phyloP scores from a whole-genome alignment of 1,140 invertebrate genomes.

The Tenebrio molitor region DNA sequence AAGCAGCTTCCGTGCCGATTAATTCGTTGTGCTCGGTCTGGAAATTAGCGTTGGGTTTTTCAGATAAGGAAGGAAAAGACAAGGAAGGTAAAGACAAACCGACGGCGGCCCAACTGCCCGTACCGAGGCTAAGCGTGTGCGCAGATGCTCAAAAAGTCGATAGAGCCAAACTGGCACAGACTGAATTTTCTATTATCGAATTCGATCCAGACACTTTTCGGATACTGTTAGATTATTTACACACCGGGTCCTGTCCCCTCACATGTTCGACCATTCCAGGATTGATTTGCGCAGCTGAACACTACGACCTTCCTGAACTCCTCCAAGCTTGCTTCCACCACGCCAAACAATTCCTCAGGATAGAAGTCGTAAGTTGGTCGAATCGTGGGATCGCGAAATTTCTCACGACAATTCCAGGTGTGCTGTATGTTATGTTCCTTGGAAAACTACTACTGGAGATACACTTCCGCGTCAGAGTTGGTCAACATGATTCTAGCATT shows the following conservation, averaged over 20 bases:
- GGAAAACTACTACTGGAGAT: conserved; percentile 96
- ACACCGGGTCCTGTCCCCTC: conserved; percentile 91
- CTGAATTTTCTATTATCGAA: conserved; percentile 96
- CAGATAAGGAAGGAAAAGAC: conserved; percentile 77
- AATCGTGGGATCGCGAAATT: conserved; percentile 5
- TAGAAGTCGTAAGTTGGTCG: conserved; percentile 81
- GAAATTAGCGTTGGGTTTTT: conserved; percentile 45
- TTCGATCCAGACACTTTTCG: conserved; percentile 95
- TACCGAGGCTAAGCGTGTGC: conserved; percentile 91
- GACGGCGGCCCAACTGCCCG: conserved; percentile 78
- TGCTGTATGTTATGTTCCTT: conserved; percentile 93
- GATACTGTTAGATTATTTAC: conserved; percentile 90
- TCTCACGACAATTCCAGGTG: conserved; percentile 71
- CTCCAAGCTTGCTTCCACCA: conserved; percentile 96
- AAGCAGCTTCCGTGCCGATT: background rate
- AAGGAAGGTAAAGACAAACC: conserved; percentile 84
- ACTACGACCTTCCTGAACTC: conserved; percentile 93
- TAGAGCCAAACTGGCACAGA: conserved; percentile 89
- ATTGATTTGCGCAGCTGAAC: conserved; percentile 93
- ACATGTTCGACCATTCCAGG: conserved; percentile 94
- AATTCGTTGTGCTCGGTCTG: too few relatives aligned
- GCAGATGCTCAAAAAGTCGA: conserved; percentile 95
- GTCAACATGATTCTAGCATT: conserved; percentile 95
- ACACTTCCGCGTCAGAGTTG: conserved; percentile 92
- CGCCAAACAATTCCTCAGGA: conserved; percentile 92